Base-by-base conservation (phyloP, 2,888 invertebrate species). In the Dichetophora obliterata region DNA sequence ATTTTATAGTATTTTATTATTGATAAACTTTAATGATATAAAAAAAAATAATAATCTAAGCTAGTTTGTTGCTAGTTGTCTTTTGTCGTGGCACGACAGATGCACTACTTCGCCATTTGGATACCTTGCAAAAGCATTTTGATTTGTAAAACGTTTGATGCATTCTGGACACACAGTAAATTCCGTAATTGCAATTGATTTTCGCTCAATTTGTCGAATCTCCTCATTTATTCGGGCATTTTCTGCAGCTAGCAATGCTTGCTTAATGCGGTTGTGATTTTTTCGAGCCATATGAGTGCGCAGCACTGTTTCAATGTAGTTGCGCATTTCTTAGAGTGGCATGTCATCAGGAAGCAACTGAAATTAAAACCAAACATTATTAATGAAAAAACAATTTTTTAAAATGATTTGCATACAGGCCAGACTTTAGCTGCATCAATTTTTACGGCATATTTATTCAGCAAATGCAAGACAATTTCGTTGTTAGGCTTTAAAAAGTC, bases 101-200 rank as follows among this genome's bases (percentile, higher is more conserved):
- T 98, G 98, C 1, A 98, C 96, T 24, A 98, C 93, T 82, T 96
- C 95, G 3, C 97, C 97, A 88, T 95, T 95, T 1, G 98, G 96
- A 89, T 95, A 96, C 66, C 97, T 92, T 6, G 97, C 96, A 89
- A 98, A 96, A 31, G 98, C 98, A 90, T 97, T 96, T 90, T 96
- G 95, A 89, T 96, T 96, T 22, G 95, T 95, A 89, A 99, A 98
- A 75, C 96, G 92, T 87, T 98, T 98, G 87, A 94, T 96, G 89
- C 99, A 99, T 1, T 96, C 96, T 0, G 94, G 93, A 88, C 99
- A 99, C 75, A 96, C 93, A 85, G 95, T 95, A 83, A 94, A 93
- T 82, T 98, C 97, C 22, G 94, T 95, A 82, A 99, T 93, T 1
- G 94, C 90, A 66, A 98, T 93, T 85, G 93, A 94, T 86, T 95